Evolutionary conservation across 1,140 invertebrate genomes (phyloP).

Genomic region (Drosophila hydei): DNA sequence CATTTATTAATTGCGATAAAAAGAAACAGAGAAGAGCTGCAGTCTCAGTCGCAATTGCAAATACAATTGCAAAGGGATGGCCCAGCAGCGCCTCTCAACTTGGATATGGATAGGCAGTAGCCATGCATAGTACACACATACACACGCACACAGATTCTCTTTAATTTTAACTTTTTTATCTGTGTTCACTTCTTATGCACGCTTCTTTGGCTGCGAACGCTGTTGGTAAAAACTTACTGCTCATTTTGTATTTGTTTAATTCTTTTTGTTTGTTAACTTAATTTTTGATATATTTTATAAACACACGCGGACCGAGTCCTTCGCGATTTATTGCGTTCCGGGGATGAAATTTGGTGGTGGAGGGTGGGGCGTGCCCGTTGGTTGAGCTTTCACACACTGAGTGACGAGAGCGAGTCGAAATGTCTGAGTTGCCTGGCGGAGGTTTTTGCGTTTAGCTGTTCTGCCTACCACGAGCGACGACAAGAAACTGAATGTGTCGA

Average conservation of each 20-base stretch:
- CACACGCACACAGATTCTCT: slow-evolving; percentile 43
- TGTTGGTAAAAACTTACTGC: slow-evolving; percentile 68
- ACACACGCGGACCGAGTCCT: slow-evolving; percentile 60
- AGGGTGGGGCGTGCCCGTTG: slow-evolving; percentile 67
- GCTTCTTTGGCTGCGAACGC: slow-evolving; percentile 22
- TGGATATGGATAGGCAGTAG: slow-evolving; percentile 23
- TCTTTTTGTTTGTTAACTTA: slow-evolving; percentile 36
- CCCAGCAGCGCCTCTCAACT: slow-evolving; percentile 22
- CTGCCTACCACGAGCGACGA: slow-evolving; percentile 72
- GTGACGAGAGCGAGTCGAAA: slow-evolving; percentile 53
- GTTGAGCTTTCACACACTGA: slow-evolving; percentile 70
- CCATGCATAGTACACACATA: slow-evolving; percentile 62
- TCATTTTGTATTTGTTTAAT: slow-evolving; percentile 65
- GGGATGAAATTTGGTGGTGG: slow-evolving; percentile 46
- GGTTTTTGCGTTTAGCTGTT: slow-evolving; percentile 60
- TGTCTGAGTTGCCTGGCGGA: slow-evolving; percentile 42
- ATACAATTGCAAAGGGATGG: slow-evolving; percentile 3
- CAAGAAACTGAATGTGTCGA: slow-evolving; percentile 67
- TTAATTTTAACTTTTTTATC: slow-evolving; percentile 37
- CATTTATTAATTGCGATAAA: slow-evolving; percentile 46
- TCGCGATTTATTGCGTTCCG: slow-evolving; percentile 39
- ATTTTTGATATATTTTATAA: slow-evolving; percentile 12
- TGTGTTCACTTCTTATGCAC: slow-evolving; percentile 46
- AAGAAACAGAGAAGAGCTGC: slow-evolving; percentile 18
- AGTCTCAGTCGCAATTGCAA: slow-evolving; percentile 7